These are phyloP conservation scores for Oxystoma pomonae DNA, from an alignment of 2,888 invertebrate genomes.

Conservation along the genomic window DNA sequence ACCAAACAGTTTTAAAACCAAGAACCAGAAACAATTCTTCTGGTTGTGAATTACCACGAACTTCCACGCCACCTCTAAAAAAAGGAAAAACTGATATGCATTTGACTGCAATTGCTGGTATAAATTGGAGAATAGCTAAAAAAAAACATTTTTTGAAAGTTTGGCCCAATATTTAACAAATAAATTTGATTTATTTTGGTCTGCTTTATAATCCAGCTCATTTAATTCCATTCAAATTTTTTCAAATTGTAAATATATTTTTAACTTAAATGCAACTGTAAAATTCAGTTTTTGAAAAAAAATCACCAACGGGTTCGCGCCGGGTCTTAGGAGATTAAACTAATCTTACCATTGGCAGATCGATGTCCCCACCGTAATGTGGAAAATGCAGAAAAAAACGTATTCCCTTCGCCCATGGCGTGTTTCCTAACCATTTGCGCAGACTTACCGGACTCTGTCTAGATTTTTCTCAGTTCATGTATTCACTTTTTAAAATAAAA, in stretches of 20 bases:
- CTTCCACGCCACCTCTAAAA: not conserved
- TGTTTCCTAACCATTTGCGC: conserved; percentile 73
- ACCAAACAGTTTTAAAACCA: not conserved
- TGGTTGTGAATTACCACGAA: conserved; percentile 4
- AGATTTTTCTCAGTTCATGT: conserved; percentile 93
- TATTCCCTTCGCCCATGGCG: conserved; percentile 71
- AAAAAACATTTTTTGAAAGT: not conserved
- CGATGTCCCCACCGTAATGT: conserved; percentile 72
- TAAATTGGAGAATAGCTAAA: conserved; percentile 2
- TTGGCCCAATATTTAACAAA: not conserved
- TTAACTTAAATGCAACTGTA: not conserved
- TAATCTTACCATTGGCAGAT: conserved; percentile 66
- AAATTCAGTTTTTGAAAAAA: not conserved
- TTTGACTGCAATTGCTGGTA: conserved; percentile 1
- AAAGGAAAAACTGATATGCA: not conserved
- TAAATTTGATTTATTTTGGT: conserved; percentile 3
- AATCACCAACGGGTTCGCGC: not conserved
- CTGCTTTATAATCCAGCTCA: conserved; percentile 1
- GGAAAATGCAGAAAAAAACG: conserved; percentile 84
- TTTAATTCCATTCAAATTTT: not conserved
- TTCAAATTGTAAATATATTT: not conserved
- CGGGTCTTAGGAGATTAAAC: not conserved
- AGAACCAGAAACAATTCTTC: conserved; percentile 3
- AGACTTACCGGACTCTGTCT: conserved; percentile 82
- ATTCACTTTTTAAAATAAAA: conserved; percentile 89